Percentiles rank a stretch among this genome's conserved stretches.
Evolutionary conservation across 1,140 invertebrate species (phyloP).

Genomic region (Wiebesia pumilae): DNA sequence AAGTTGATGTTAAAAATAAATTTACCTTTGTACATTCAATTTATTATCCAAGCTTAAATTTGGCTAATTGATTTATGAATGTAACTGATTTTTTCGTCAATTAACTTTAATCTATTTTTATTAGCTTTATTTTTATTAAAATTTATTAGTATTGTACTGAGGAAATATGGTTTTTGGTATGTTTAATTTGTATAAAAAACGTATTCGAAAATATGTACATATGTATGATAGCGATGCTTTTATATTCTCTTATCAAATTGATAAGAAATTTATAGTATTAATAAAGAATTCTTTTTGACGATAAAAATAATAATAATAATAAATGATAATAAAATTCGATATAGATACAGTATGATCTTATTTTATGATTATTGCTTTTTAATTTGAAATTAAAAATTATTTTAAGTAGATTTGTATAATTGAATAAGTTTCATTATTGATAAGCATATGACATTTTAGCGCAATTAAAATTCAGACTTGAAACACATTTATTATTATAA

Average conservation of each 20-base stretch:
- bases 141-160: too few species aligned
- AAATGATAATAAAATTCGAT: not conserved
- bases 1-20: not conserved
- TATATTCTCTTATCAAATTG: too few species aligned
- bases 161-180: not conserved
- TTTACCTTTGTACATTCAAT: not conserved
- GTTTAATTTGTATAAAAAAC: not conserved
- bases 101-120: not conserved
- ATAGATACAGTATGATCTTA: not conserved
- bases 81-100: not conserved
- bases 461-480: not conserved
- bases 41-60: not conserved
- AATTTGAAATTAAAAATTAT: not conserved
- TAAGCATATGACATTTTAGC: not conserved
- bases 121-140: not conserved
- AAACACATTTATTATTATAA: not conserved
- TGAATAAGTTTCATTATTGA: not conserved
- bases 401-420: not conserved
- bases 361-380: not conserved
- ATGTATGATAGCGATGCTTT: too few species aligned
- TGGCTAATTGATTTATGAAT: not conserved
- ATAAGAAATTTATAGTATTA: not conserved
- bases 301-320: not conserved
- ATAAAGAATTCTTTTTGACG: not conserved
- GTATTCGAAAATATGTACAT: too few species aligned